phyloP scores from a whole-genome alignment of 2,113 vertebrate genomes.

The Dascyllus trimaculatus region DNA sequence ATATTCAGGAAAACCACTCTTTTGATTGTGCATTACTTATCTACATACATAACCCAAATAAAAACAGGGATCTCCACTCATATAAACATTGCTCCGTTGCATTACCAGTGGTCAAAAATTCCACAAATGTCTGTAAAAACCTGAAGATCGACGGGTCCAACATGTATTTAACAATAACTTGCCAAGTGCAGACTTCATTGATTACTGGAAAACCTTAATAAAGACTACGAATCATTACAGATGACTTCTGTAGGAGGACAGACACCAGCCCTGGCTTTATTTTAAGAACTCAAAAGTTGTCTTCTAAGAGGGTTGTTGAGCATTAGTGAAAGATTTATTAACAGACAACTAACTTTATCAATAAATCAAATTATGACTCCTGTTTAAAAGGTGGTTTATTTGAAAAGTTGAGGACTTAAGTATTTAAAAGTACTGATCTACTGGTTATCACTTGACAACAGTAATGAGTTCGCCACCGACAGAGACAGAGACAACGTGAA shows the following conservation, averaged over 20 bases:
- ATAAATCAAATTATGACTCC: neutral
- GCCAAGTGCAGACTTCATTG: neutral
- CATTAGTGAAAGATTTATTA: neutral
- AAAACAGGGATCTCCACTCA: neutral
- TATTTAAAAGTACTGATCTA: neutral
- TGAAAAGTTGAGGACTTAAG: neutral
- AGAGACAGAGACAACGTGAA: constrained; percentile 22
- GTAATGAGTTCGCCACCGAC: constrained; percentile 12
- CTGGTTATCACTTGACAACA: constrained; percentile 21
- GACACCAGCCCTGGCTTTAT: neutral
- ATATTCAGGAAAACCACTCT: no score
- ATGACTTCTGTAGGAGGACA: neutral
- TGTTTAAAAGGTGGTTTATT: neutral
- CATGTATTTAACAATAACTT: neutral
- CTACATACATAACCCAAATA: neutral
- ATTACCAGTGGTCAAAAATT: neutral
- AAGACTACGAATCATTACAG: no score
- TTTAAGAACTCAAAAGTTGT: neutral
- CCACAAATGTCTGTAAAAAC: no score
- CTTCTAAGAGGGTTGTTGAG: neutral
- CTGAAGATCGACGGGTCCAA: no score
- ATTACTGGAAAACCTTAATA: neutral
- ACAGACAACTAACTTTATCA: neutral
- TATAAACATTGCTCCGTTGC: neutral
- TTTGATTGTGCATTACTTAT: neutral